Evolutionary conservation across 92 coral and sea anemone species (phyloP), one percentile per base, ranked within the genome.

Genomic region (Epizoanthus stellaris): DNA sequence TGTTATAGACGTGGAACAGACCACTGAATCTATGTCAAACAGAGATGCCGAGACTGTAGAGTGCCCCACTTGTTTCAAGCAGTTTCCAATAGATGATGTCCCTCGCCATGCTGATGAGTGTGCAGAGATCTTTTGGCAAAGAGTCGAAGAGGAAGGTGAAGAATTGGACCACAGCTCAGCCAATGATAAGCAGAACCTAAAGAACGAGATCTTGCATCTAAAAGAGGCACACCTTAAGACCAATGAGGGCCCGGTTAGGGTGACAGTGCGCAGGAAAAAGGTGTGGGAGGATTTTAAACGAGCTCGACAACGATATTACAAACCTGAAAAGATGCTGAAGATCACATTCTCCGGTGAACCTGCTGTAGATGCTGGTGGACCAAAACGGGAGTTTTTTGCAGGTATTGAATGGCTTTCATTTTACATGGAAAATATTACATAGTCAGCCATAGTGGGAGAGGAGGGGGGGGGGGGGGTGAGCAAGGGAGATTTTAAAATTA

Each of bases 291-390:
- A 87, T 72, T 90, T 74, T 66, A 83, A 36, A 58, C 66, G 84
- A 42, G 90, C 82, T 40, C 52, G 90, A 71, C 74, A 79, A 52
- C 73, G 87, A 13, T 79, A 83, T 56, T 82, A 52, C 57, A 56
- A 53, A 49, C 91, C 93, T 25, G 21, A 82, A 4, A 25, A 70
- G 45, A 16, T 53, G 53, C 56, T 90, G 21, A 90, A 90, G 58
- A 58, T 90, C 49, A 77, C 86, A 34, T 85, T 89, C 86, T 34
- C 82, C 30, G 91, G 91, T 56, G 89, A 89, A 81, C 92, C 90
- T 61, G 87, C 89, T 7, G 74, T 85, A 6, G 89, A 89, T 66
- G 89, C 59, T n/a, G 87, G 92, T 11, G 93, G 87, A 16, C 90
- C 85, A 54, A 85, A 86, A 42, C 66, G 84, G 45, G 89, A 86